phyloP scores from a whole-genome alignment of 2,888 invertebrate genomes.

The Euproctis similis region DNA sequence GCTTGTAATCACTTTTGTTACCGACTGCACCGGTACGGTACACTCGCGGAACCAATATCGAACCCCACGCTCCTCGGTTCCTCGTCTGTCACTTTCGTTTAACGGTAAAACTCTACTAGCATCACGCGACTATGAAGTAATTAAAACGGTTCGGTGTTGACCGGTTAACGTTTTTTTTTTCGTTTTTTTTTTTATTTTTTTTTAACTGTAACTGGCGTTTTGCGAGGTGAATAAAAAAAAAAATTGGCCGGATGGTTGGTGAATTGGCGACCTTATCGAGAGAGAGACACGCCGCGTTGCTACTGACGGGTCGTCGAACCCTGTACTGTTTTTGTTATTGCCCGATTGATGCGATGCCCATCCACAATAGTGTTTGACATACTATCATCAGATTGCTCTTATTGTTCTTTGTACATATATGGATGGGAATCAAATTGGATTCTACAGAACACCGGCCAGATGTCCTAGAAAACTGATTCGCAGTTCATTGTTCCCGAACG shows the following conservation, averaged over 20 bases:
- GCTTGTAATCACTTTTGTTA: constrained; percentile 5
- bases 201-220: constrained; percentile 59
- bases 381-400: constrained; percentile 16
- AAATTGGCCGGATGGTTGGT: constrained; percentile 45
- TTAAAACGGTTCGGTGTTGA: constrained; percentile 64
- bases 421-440: constrained; percentile 20
- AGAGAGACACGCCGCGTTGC: constrained; percentile 38
- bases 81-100: constrained; percentile 64
- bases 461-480: constrained; percentile 22
- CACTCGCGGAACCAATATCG: constrained; percentile 28
- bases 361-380: constrained; percentile 19
- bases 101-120: constrained; percentile 63
- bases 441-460: constrained; percentile 19
- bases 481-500: too few species aligned
- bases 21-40: constrained; percentile 6
- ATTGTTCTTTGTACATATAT: constrained; percentile 13
- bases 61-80: constrained; percentile 36
- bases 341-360: too few species aligned
- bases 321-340: constrained; percentile 32
- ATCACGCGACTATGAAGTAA: constrained; percentile 63
- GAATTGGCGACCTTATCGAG: constrained; percentile 67
- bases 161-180: constrained; percentile 45
- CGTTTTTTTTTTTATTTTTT: too few species aligned
- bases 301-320: constrained; percentile 48
- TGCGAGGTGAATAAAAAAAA: too few species aligned